These are phyloP conservation scores for Ianthella basta DNA, from an alignment of 37 sponge, comb jelly and placozoan species.

Conservation along the genomic window DNA sequence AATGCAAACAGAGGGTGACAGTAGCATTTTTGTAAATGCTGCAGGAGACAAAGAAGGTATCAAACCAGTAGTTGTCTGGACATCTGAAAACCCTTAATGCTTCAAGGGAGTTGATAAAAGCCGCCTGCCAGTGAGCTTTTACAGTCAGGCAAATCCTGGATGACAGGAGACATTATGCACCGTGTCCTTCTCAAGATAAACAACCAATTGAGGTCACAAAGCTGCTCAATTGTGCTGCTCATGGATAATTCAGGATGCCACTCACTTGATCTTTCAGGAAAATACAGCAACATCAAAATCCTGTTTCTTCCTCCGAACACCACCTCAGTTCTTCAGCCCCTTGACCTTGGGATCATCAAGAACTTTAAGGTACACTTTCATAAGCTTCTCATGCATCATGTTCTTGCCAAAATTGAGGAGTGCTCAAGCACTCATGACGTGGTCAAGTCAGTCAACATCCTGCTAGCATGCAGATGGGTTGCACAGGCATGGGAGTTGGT, in stretches of 20 bases:
- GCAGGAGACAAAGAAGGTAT: slow-evolving; percentile 47
- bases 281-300: slow-evolving; percentile 67
- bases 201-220: slow-evolving; percentile 11
- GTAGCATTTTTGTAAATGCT: slow-evolving; percentile 74
- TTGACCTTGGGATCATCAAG: slow-evolving; percentile 72
- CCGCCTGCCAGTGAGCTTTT: slow-evolving; percentile 64
- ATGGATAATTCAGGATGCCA: slow-evolving; percentile 79
- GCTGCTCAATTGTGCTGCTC: slow-evolving; percentile 54
- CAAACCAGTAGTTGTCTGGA: slow-evolving; percentile 74
- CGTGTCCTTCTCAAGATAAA: slow-evolving; percentile 47
- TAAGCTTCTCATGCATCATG: slow-evolving; percentile 30
- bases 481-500: slow-evolving; percentile 64
- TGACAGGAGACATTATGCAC: slow-evolving; percentile 73
- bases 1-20: slow-evolving; percentile 42
- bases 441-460: slow-evolving; percentile 59
- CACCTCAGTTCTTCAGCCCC: slow-evolving; percentile 67
- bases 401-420: slow-evolving; percentile 56
- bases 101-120: slow-evolving; percentile 53
- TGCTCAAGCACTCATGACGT: slow-evolving; percentile 39
- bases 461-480: slow-evolving; percentile 63
- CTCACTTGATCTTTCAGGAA: slow-evolving; percentile 44
- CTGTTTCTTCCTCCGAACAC: slow-evolving; percentile 66
- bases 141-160: slow-evolving; percentile 64
- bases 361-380: slow-evolving; percentile 69
- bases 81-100: slow-evolving; percentile 70